phyloP scores from a whole-genome alignment of 2,797 vertebrate genomes.

The Holocentrus rufus region DNA sequence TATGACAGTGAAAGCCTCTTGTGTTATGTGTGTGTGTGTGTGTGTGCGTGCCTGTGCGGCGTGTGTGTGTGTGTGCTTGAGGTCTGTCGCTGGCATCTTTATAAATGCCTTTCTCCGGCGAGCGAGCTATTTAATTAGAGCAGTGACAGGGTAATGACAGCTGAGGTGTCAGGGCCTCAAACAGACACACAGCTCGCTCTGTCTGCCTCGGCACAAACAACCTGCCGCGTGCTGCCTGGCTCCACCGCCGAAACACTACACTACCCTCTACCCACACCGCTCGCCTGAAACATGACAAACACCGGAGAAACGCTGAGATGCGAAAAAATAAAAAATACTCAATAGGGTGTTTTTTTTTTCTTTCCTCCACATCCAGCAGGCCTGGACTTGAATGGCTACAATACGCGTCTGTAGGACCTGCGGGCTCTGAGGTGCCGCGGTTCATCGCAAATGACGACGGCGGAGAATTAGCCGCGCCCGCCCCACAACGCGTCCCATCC shows the following conservation, averaged over 20 bases:
- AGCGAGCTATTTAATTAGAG: slow-evolving; percentile 80
- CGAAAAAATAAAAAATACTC: slow-evolving; percentile 35
- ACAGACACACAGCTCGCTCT: slow-evolving; percentile 73
- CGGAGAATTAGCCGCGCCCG: background rate
- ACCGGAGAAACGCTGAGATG: slow-evolving; percentile 54
- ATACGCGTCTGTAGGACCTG: slow-evolving; percentile 16
- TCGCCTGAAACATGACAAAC: slow-evolving; percentile 61
- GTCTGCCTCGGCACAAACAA: slow-evolving; percentile 73
- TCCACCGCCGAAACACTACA: slow-evolving; percentile 70
- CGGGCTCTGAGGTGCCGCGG: slow-evolving; percentile 32
- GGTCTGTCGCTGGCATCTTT: slow-evolving; percentile 71
- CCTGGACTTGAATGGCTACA: slow-evolving; percentile 50
- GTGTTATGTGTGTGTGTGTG: slow-evolving; percentile 5
- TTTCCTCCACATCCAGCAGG: slow-evolving; percentile 52
- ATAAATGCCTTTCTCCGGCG: slow-evolving; percentile 68
- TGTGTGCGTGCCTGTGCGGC: slow-evolving; percentile 21
- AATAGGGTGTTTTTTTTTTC: slow-evolving; percentile 56
- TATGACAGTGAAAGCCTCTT: slow-evolving; percentile 69
- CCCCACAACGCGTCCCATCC: slow-evolving; percentile 1
- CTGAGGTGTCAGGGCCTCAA: slow-evolving; percentile 70
- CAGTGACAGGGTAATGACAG: slow-evolving; percentile 80
- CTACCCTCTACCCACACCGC: slow-evolving; percentile 46
- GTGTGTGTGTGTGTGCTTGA: slow-evolving; percentile 39
- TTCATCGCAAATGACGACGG: slow-evolving; percentile 45
- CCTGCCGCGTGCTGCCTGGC: slow-evolving; percentile 62